phyloP scores from a whole-genome alignment of 2,797 vertebrate species.

The Sebastes steindachneri region DNA sequence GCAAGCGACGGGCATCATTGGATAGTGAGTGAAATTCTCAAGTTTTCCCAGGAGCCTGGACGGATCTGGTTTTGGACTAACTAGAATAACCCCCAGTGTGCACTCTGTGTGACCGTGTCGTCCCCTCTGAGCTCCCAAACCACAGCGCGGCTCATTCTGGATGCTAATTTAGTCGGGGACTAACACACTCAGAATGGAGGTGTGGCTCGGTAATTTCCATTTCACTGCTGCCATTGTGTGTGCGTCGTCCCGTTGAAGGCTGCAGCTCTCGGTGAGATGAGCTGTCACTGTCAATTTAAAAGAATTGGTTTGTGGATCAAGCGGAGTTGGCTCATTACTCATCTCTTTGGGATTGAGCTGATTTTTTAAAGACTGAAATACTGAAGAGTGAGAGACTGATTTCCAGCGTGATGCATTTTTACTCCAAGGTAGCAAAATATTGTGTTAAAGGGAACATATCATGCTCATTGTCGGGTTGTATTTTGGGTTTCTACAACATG shows the following conservation, averaged over 20 bases:
- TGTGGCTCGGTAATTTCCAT: conserved; percentile 27
- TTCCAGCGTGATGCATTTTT: not conserved
- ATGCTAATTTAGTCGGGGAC: conserved; percentile 43
- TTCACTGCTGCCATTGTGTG: not conserved
- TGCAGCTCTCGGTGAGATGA: conserved; percentile 12
- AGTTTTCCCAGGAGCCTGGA: conserved; percentile 29
- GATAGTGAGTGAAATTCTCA: conserved; percentile 22
- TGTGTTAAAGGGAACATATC: not conserved
- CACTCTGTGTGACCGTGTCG: conserved; percentile 2
- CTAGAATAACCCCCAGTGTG: conserved; percentile 48
- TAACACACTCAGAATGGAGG: not conserved
- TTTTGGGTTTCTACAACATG: too few relatives aligned
- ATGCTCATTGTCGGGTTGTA: too few relatives aligned
- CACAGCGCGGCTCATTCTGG: conserved; percentile 28
- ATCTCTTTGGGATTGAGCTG: not conserved
- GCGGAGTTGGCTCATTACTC: not conserved
- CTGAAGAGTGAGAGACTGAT: not conserved
- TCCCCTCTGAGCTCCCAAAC: conserved; percentile 12
- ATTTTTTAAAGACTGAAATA: not conserved
- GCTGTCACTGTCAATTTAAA: conserved; percentile 21
- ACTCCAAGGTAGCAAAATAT: not conserved
- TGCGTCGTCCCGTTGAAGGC: conserved; percentile 7
- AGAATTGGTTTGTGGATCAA: conserved; percentile 10
- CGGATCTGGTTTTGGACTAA: conserved; percentile 23
- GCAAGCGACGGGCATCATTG: conserved; percentile 45